Evolutionary conservation across 2,888 invertebrate species (phyloP), one percentile per base, ranked within the genome.

Genomic region (Rhodophaea formosa): DNA sequence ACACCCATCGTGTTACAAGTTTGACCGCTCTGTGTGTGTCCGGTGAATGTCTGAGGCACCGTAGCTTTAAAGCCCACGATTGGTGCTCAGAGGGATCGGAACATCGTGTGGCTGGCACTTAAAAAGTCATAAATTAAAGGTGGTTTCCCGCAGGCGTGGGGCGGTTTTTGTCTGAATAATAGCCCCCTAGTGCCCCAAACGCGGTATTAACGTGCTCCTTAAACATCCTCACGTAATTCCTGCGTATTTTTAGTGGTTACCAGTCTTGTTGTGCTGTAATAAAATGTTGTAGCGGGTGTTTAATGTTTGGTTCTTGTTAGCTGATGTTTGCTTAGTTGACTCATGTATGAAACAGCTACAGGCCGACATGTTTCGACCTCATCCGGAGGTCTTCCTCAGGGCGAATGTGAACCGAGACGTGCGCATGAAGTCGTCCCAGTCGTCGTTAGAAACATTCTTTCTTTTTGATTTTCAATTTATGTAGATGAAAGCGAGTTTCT

Each of bases 51-150:
- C n/a, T n/a, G n/a, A n/a, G n/a, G n/a, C n/a, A n/a, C n/a, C n/a
- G n/a, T n/a, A n/a, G n/a, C n/a, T n/a, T n/a, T n/a, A n/a, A n/a
- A n/a, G 51, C 49, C 49, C 45, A 56, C 57, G 57, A 59, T 60
- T 58, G 70, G 67, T 70, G 70, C 76, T 76, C 73, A 72, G 68
- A 62, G 64, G 69, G 71, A 77, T 77, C 67, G 68, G 76, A 77
- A 79, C 77, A 80, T 72, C 74, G 75, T 82, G 80, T 81, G 78
- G 72, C 68, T 76, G 81, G 78, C 82, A 82, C 75, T 85, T 81
- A 82, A 82, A 84, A 85, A 80, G 78, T 75, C 75, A 79, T 84
- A 86, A 85, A 85, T 87, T 84, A 82, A 69, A 71, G 74, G 71
- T 74, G 74, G 73, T 72, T 71, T 68, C 67, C 72, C 74, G 72